These are phyloP conservation scores for Hermatobates lingyangjiaoensis DNA, from an alignment of 1,140 invertebrate genomes.

Conservation along the genomic window DNA sequence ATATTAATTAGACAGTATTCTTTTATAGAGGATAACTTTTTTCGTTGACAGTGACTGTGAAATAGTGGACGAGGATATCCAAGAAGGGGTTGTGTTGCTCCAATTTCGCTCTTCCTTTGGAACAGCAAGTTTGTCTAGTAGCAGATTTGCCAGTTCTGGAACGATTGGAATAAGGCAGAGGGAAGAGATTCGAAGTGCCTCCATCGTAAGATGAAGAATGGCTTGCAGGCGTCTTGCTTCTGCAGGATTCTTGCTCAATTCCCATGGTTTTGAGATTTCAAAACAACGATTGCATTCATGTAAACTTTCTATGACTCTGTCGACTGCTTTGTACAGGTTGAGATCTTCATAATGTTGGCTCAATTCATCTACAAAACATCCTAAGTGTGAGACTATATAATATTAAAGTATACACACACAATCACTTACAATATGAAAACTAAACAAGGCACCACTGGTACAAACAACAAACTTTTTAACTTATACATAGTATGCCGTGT, in stretches of 20 bases:
- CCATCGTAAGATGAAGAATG: conserved; percentile 63
- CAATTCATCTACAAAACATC: conserved; percentile 30
- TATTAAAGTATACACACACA: not conserved
- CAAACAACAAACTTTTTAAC: not conserved
- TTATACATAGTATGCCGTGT: not conserved
- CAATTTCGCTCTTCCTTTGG: conserved; percentile 30
- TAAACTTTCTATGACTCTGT: conserved; percentile 50
- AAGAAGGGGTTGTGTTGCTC: conserved; percentile 24
- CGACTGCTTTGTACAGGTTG: conserved; percentile 69
- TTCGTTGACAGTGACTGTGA: conserved; percentile 9
- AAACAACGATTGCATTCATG: conserved; percentile 71
- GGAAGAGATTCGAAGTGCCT: conserved; percentile 50
- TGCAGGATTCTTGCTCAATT: conserved; percentile 38
- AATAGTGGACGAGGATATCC: conserved; percentile 6
- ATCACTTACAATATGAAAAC: not conserved
- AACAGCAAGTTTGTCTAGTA: conserved; percentile 48
- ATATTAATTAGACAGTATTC: conserved; percentile 8
- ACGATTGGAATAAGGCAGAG: conserved; percentile 70
- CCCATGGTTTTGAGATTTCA: conserved; percentile 71
- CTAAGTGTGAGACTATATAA: too few relatives aligned
- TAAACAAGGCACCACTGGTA: not conserved
- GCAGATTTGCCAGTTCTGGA: conserved; percentile 41
- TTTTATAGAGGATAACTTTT: conserved; percentile 17
- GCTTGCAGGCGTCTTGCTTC: conserved; percentile 37
- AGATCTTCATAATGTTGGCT: conserved; percentile 47